Evolutionary conservation across 2,888 invertebrate species (phyloP).

Genomic region (Drosophila kokeensis): DNA sequence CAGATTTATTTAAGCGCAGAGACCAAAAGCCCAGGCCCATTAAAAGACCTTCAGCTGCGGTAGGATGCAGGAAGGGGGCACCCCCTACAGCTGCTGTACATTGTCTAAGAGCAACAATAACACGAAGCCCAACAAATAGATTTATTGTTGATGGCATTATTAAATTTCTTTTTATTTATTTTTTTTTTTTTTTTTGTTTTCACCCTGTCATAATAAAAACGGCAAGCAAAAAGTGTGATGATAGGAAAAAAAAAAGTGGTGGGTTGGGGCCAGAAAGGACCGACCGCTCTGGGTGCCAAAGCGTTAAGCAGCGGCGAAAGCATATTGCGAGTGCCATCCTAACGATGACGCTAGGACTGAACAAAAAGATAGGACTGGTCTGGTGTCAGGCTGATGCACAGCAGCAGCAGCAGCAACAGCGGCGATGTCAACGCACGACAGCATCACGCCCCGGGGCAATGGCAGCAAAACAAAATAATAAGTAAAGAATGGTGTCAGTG

Average conservation of each 20-base stretch:
- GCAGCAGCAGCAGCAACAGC: conserved; percentile 2
- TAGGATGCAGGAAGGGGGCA: neutral
- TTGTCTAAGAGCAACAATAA: conserved; percentile 55
- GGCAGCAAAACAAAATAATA: conserved; percentile 33
- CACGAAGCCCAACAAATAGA: conserved; percentile 70
- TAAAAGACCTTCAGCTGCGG: conserved; percentile 25
- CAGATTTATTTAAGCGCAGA: conserved; percentile 73
- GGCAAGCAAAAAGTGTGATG: conserved; percentile 49
- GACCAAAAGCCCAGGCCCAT: conserved; percentile 33
- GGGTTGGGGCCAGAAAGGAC: conserved; percentile 4
- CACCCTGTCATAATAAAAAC: conserved; percentile 69
- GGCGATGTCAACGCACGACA: conserved; percentile 68
- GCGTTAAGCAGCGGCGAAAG: conserved; percentile 50
- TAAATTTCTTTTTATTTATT: conserved; percentile 69
- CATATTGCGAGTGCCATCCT: conserved; percentile 49
- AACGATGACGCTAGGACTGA: conserved; percentile 47
- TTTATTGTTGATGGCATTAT: conserved; percentile 82
- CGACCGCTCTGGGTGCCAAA: conserved; percentile 46
- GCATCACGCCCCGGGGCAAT: conserved; percentile 63
- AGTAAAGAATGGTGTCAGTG: neutral
- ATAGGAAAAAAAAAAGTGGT: conserved; percentile 26
- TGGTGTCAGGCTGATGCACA: conserved; percentile 8
- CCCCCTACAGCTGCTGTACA: conserved; percentile 43
- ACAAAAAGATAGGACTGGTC: conserved; percentile 15
- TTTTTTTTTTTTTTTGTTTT: conserved; percentile 37